Percentiles rank a stretch among this genome's conserved stretches.
Conservation (phyloP, 2,888 invertebrate species). For the Phymatocera aterrima region DNA sequence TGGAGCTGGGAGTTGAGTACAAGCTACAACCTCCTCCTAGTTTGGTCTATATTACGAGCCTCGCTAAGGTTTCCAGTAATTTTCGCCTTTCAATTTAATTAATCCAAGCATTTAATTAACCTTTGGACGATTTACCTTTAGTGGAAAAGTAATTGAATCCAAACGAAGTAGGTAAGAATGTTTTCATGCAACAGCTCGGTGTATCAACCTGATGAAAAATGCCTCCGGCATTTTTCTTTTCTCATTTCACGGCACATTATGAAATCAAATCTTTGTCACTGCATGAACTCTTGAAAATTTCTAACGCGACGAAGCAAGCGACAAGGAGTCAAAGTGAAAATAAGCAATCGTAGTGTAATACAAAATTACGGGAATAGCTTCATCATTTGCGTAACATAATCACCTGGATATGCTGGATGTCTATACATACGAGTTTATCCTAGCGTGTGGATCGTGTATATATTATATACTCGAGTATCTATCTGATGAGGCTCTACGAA, state of each 20-base stretch:
- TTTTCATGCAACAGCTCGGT: background rate
- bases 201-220: background rate
- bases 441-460: too few relatives aligned
- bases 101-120: conserved; percentile 47
- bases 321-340: too few relatives aligned
- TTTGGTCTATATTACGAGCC: conserved; percentile 43
- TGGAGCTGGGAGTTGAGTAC: conserved; percentile 45
- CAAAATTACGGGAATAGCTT: too few relatives aligned
- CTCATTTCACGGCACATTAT: background rate
- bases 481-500: background rate
- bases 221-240: background rate
- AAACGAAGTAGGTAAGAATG: background rate
- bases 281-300: background rate
- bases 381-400: too few relatives aligned
- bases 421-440: too few relatives aligned
- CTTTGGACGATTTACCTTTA: conserved; percentile 40
- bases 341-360: too few relatives aligned
- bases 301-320: background rate
- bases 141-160: conserved; percentile 21
- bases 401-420: too few relatives aligned
- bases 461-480: too few relatives aligned
- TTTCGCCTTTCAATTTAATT: conserved; percentile 48
- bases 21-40: conserved; percentile 43
- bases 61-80: conserved; percentile 44
- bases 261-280: background rate